A percentile compares a stretch with the other conserved stretches of the same genome.
Evolutionary conservation across 2,888 invertebrate genomes (phyloP).

Genomic region (Microdon myrmicae): DNA sequence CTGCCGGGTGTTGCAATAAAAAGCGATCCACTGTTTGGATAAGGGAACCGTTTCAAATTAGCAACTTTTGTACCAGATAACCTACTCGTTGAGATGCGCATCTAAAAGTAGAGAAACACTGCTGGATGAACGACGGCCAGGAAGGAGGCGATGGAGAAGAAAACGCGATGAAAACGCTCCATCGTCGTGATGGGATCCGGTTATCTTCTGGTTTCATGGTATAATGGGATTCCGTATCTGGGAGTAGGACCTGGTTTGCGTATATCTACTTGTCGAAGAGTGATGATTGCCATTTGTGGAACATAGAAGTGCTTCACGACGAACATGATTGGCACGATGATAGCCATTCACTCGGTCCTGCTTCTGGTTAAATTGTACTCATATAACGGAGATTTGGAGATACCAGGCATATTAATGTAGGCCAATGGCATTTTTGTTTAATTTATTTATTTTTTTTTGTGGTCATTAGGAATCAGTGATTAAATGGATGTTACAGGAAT

Average conservation of each 20-base stretch:
- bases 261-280: slow-evolving; percentile 10
- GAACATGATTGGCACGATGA: neutral
- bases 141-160: slow-evolving; percentile 25
- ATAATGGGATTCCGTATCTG: slow-evolving; percentile 34
- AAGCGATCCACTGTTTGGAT: slow-evolving; percentile 49
- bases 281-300: slow-evolving; percentile 41
- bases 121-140: slow-evolving; percentile 8
- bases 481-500: no score
- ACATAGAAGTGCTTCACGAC: slow-evolving; percentile 18
- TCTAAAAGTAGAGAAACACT: no score
- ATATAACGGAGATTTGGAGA: no score
- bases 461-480: no score
- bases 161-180: slow-evolving; percentile 15
- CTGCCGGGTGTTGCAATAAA: slow-evolving; percentile 38
- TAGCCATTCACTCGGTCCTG: neutral
- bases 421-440: no score
- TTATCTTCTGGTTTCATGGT: slow-evolving; percentile 22
- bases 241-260: slow-evolving; percentile 14
- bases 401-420: no score
- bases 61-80: slow-evolving; percentile 44
- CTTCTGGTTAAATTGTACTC: no score
- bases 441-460: no score
- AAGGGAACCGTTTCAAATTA: slow-evolving; percentile 51
- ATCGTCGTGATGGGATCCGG: slow-evolving; percentile 18
- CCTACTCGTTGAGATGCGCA: no score